Evolutionary conservation across 2,113 vertebrate species (phyloP).

Genomic region (Origma solitaria): DNA sequence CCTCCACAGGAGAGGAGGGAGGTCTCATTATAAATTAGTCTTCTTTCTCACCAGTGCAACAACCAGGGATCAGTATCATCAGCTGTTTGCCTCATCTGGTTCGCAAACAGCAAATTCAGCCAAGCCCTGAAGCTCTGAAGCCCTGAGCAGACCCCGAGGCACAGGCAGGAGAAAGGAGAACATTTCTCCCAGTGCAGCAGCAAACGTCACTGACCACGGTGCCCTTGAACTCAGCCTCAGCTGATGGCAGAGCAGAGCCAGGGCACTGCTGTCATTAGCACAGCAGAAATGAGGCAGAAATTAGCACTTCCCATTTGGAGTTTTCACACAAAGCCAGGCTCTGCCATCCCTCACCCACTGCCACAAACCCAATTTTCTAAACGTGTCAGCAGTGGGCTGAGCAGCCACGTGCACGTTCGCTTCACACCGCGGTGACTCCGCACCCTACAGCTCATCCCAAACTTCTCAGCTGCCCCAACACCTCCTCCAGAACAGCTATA

Average conservation of each 20-base stretch:
- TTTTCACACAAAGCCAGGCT: not conserved
- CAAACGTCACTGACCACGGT: not conserved
- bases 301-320: not conserved
- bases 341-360: not conserved
- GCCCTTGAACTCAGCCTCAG: not conserved
- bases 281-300: not conserved
- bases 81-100: not conserved
- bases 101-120: not conserved
- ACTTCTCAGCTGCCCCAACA: not conserved
- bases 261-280: not conserved
- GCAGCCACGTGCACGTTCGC: not conserved
- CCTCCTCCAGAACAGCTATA: not conserved
- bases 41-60: not conserved
- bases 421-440: not conserved
- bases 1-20: not conserved
- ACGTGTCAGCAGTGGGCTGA: accelerated
- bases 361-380: not conserved
- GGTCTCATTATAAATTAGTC: not conserved
- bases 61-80: not conserved
- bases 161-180: not conserved
- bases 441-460: not conserved
- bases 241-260: not conserved
- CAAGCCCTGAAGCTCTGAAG: not conserved
- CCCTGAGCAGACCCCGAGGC: not conserved
- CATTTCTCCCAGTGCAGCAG: not conserved